Percentiles rank a stretch among this genome's conserved stretches.
Conservation (phyloP, 2,888 invertebrate species). For the Mimachlamys varia region DNA sequence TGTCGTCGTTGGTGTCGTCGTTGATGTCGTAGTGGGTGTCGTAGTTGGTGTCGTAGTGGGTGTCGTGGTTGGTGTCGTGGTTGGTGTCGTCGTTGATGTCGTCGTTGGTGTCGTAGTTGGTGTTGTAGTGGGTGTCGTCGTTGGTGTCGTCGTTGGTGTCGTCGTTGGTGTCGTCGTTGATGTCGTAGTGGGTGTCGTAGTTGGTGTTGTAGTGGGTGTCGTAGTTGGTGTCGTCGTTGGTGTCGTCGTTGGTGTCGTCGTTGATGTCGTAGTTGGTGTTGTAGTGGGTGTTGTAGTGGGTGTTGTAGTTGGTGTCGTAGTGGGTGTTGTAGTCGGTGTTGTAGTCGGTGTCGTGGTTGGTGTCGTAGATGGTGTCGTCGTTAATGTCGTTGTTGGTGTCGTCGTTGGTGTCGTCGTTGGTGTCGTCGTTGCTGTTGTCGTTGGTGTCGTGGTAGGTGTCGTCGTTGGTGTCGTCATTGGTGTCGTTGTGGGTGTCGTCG, state of each 20-base stretch:
- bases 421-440: neutral
- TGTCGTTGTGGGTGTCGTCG: neutral
- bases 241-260: neutral
- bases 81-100: too few relatives aligned
- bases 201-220: neutral
- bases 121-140: too few relatives aligned
- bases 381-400: neutral
- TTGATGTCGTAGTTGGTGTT: neutral
- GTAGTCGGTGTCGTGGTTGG: neutral
- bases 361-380: neutral
- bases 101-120: too few relatives aligned
- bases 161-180: too few relatives aligned
- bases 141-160: neutral
- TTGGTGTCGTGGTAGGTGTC: neutral
- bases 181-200: too few relatives aligned
- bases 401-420: neutral
- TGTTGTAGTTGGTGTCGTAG: neutral
- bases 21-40: too few relatives aligned
- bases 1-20: too few relatives aligned
- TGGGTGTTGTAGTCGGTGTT: neutral
- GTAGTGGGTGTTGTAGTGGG: neutral
- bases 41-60: too few relatives aligned
- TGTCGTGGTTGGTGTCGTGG: too few relatives aligned
- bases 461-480: neutral
- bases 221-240: neutral